phyloP scores from a whole-genome alignment of 2,113 vertebrate species.

The Paraplagusia blochii region DNA sequence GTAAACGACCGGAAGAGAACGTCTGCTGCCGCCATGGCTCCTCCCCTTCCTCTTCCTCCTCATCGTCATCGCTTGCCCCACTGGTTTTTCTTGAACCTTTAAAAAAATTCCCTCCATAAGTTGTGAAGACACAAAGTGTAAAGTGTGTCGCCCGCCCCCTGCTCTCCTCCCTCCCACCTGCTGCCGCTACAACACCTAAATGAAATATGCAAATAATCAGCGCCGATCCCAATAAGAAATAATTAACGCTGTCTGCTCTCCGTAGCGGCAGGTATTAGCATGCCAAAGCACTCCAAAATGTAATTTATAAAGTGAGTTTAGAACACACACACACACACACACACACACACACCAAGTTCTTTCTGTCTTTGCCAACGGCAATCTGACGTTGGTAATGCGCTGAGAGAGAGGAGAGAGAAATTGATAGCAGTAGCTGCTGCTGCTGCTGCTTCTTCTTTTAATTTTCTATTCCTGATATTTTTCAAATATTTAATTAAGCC shows the following conservation, averaged over 20 bases:
- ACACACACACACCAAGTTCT: conserved; percentile 57
- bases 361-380: conserved; percentile 73
- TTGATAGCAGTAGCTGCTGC: conserved; percentile 64
- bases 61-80: neutral
- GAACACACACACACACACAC: conserved; percentile 8
- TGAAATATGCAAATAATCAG: conserved; percentile 74
- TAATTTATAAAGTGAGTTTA: conserved; percentile 76
- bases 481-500: conserved; percentile 79
- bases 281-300: conserved; percentile 71
- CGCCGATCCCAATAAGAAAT: conserved; percentile 71
- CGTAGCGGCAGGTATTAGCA: conserved; percentile 70
- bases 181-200: conserved; percentile 63
- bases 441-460: conserved; percentile 38
- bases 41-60: too few relatives aligned
- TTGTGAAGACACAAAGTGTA: conserved; percentile 37
- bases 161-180: conserved; percentile 44
- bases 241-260: conserved; percentile 68
- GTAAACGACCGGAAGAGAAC: conserved; percentile 31
- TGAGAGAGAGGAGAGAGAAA: conserved; percentile 63
- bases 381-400: conserved; percentile 69
- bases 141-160: conserved; percentile 6
- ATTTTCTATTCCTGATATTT: conserved; percentile 68
- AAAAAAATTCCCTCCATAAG: conserved; percentile 16
- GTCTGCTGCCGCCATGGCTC: too few relatives aligned
- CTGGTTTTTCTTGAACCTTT: neutral